Evolutionary conservation across 2,797 vertebrate genomes (phyloP).

Genomic region (Neosalanx taihuensis): DNA sequence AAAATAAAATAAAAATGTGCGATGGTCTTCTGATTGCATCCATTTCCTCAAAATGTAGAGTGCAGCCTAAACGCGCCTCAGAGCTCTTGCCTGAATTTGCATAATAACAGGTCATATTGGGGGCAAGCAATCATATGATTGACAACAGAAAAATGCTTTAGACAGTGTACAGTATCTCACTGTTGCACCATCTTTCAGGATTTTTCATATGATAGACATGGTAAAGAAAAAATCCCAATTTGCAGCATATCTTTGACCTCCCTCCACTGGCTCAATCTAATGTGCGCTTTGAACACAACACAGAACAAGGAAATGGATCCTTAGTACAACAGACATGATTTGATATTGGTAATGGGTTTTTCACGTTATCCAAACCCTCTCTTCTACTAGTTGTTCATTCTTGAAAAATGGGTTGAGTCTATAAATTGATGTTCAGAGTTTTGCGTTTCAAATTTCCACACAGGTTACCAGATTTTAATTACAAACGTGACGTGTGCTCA

Average conservation of each 20-base stretch:
- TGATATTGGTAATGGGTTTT: not conserved
- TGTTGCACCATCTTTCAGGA: no score
- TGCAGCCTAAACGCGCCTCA: conserved; percentile 1
- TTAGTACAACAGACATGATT: not conserved
- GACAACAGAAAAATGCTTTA: conserved; percentile 18
- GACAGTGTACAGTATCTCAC: not conserved
- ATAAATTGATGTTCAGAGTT: not conserved
- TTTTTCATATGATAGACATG: no score
- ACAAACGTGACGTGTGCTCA: not conserved
- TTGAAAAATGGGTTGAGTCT: not conserved
- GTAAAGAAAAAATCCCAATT: no score
- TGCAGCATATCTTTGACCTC: no score
- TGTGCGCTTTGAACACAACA: no score
- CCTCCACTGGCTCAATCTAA: no score
- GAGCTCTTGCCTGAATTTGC: conserved; percentile 14
- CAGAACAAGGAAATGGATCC: no score
- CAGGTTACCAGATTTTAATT: not conserved
- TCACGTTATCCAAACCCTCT: not conserved
- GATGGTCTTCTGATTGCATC: conserved; percentile 25
- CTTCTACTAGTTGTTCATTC: not conserved
- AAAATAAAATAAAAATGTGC: conserved; percentile 23
- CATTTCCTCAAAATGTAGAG: conserved; percentile 32
- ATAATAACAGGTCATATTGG: conserved; percentile 10
- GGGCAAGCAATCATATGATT: conserved; percentile 18
- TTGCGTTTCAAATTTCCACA: not conserved